These are phyloP conservation scores for Drosophila repleta DNA, from an alignment of 1,140 invertebrate species.

Conservation along the genomic window DNA sequence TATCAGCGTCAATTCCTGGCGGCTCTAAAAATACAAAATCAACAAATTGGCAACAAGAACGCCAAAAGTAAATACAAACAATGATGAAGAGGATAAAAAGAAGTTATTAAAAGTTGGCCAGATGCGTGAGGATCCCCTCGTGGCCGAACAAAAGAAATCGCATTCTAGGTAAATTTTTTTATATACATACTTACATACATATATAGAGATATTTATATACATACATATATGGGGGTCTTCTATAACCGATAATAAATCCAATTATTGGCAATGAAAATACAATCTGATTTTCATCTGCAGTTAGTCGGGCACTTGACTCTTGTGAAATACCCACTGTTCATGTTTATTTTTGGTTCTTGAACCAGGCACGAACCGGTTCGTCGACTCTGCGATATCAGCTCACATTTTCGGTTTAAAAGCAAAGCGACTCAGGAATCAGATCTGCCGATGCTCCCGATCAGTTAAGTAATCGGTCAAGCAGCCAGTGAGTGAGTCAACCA, in stretches of 20 bases:
- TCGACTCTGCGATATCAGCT: not conserved
- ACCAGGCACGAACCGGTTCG: not conserved
- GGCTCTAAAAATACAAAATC: not conserved
- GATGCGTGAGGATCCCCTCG: too few relatives aligned
- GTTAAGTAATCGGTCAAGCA: too few relatives aligned
- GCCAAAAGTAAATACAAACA: not conserved
- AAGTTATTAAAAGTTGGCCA: too few relatives aligned
- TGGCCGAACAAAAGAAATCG: not conserved
- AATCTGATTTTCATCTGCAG: slow-evolving; percentile 2
- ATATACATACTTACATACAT: not conserved
- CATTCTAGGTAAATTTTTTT: not conserved
- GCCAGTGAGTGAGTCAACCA: too few relatives aligned
- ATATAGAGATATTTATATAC: not conserved
- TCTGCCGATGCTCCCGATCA: too few relatives aligned
- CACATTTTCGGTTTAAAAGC: not conserved
- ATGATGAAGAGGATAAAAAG: not conserved
- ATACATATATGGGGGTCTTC: not conserved
- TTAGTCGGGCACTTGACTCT: not conserved
- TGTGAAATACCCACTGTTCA: not conserved
- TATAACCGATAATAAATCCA: slow-evolving; percentile 2
- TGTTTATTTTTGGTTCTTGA: not conserved
- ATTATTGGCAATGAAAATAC: too few relatives aligned
- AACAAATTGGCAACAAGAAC: not conserved
- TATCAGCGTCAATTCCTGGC: slow-evolving; percentile 19
- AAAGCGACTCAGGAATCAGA: too few relatives aligned